A percentile compares a stretch with the other conserved stretches of the same genome.
Conservation (phyloP, 2,888 invertebrate genomes). For the Drosophila setosimentum region DNA sequence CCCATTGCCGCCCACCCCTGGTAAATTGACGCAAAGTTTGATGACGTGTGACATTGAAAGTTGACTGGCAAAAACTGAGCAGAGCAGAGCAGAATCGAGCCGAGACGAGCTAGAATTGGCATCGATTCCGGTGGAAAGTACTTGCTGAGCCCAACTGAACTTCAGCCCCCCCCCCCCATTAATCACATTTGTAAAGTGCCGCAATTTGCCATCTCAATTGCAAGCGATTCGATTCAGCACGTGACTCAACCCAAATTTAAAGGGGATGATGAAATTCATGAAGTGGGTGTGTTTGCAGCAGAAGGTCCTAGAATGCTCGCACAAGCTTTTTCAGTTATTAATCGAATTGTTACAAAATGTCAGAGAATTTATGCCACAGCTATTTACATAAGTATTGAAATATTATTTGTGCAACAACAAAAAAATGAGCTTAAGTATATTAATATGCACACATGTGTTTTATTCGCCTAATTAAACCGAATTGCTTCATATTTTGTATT, state of each 20-base stretch:
- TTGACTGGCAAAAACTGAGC: slow-evolving; percentile 48
- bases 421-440: neutral
- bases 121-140: slow-evolving; percentile 8
- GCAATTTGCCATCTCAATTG: slow-evolving; percentile 67
- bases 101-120: slow-evolving; percentile 11
- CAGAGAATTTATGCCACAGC: neutral
- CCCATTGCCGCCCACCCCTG: slow-evolving; percentile 5
- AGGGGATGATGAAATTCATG: slow-evolving; percentile 12
- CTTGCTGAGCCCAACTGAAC: neutral
- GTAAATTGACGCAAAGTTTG: slow-evolving; percentile 56
- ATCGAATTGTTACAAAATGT: slow-evolving; percentile 21
- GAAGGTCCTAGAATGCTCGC: neutral
- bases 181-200: slow-evolving; percentile 47
- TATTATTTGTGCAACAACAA: neutral
- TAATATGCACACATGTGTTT: neutral
- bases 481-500: slow-evolving; percentile 18
- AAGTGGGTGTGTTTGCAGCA: neutral
- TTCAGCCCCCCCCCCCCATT: neutral
- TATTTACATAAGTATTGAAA: neutral
- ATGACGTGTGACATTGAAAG: slow-evolving; percentile 79
- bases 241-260: slow-evolving; percentile 1
- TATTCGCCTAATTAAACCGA: slow-evolving; percentile 8
- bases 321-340: slow-evolving; percentile 15
- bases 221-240: slow-evolving; percentile 30
- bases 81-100: neutral